Conservation (phyloP, 2,113 vertebrate genomes). For the Barnardius zonarius region DNA sequence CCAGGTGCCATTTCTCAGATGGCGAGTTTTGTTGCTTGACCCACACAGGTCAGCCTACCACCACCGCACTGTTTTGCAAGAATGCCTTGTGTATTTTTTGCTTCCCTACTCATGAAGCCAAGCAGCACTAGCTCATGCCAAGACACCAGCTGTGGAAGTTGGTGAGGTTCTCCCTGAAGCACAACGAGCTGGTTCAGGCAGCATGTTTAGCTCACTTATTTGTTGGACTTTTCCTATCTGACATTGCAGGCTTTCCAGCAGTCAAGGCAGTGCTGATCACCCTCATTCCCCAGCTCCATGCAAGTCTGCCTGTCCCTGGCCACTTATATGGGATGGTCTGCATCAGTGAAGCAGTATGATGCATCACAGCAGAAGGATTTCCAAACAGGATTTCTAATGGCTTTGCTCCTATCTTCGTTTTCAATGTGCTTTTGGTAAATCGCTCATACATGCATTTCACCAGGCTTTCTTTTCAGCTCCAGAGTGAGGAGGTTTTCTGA, state of each 20-base stretch:
- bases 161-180: not conserved
- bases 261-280: not conserved
- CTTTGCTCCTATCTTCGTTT: not conserved
- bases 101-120: not conserved
- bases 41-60: not conserved
- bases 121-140: not conserved
- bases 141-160: not conserved
- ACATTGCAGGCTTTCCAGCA: not conserved
- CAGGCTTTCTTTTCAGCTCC: not conserved
- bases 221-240: not conserved
- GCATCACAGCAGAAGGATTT: not conserved
- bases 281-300: not conserved
- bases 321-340: not conserved
- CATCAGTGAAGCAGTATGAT: not conserved
- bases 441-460: rapidly evolving
- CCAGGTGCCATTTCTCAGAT: slow-evolving; percentile 3
- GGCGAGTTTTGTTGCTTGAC: not conserved
- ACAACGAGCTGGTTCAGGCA: not conserved
- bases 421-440: not conserved
- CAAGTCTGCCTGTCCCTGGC: not conserved
- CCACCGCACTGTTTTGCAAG: not conserved
- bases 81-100: not conserved
- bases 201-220: rapidly evolving
- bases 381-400: not conserved
- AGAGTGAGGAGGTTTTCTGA: not conserved